Percentiles rank a stretch among this genome's conserved stretches.
phyloP scores from a whole-genome alignment of 2,888 invertebrate genomes.

The Spilosoma lubricipeda region DNA sequence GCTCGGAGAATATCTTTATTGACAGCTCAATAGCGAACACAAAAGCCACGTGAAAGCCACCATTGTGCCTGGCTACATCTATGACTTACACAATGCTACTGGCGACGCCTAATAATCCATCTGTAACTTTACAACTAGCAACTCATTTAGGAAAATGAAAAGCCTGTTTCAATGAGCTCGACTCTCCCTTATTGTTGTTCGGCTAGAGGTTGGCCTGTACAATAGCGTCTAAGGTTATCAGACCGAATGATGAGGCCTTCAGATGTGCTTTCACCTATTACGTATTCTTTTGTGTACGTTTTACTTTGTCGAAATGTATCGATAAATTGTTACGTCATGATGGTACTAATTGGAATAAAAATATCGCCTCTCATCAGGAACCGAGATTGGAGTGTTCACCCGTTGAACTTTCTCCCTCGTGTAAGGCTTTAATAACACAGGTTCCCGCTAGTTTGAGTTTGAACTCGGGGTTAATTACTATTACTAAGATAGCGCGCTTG shows the following conservation, averaged over 20 bases:
- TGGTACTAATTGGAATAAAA: constrained; percentile 61
- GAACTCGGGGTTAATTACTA: constrained; percentile 66
- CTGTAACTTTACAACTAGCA: constrained; percentile 67
- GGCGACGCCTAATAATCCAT: constrained; percentile 75
- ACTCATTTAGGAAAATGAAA: constrained; percentile 84
- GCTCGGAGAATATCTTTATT: constrained; percentile 73
- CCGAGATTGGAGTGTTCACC: constrained; percentile 46
- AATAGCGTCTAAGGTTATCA: constrained; percentile 81
- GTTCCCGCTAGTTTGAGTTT: constrained; percentile 47
- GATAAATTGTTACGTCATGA: constrained; percentile 65
- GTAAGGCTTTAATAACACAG: constrained; percentile 54
- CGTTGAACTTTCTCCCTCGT: constrained; percentile 60
- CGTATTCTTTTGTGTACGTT: constrained; percentile 70
- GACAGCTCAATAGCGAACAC: constrained; percentile 72
- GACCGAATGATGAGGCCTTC: constrained; percentile 82
- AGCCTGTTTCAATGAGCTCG: constrained; percentile 72
- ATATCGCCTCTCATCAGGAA: constrained; percentile 56
- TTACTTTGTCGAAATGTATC: constrained; percentile 51
- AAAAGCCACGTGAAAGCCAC: constrained; percentile 75
- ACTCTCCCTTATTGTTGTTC: constrained; percentile 75
- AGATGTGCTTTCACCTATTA: constrained; percentile 83
- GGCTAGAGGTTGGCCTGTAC: constrained; percentile 69
- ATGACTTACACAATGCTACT: constrained; percentile 74
- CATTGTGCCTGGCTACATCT: constrained; percentile 69
- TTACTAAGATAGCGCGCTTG: constrained; percentile 34